Conservation (phyloP, 2,888 invertebrate genomes). For the Phaonia tiefii region DNA sequence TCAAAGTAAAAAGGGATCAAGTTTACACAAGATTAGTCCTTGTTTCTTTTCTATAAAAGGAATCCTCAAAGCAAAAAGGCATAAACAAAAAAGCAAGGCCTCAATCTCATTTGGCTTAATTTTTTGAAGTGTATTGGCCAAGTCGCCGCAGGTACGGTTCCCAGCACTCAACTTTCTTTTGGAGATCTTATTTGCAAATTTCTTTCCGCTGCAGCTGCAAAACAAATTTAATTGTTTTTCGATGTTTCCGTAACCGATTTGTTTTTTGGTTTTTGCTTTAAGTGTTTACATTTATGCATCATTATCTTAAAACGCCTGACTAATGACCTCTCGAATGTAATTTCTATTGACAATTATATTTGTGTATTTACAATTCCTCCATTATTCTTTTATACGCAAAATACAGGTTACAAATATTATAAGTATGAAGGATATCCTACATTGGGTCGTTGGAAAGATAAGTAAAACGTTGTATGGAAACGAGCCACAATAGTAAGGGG, state of each 20-base stretch:
- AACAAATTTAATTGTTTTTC: not conserved
- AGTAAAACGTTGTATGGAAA: too few species aligned
- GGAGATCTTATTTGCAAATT: not conserved
- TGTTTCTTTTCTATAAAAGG: not conserved
- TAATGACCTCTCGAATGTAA: constrained; percentile 42
- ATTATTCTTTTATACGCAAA: not conserved
- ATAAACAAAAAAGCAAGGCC: not conserved
- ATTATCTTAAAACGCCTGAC: constrained; percentile 55
- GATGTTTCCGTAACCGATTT: too few species aligned
- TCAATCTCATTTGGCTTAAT: not conserved
- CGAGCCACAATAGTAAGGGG: too few species aligned
- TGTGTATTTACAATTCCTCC: constrained; percentile 3
- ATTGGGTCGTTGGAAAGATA: too few species aligned
- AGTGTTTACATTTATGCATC: constrained; percentile 48
- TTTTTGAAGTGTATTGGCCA: not conserved
- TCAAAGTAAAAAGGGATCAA: too few species aligned
- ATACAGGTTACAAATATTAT: not conserved
- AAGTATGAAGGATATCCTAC: not conserved
- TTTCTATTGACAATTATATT: constrained; percentile 55
- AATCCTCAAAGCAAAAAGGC: not conserved
- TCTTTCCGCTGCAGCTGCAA: constrained; percentile 9
- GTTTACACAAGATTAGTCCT: not conserved
- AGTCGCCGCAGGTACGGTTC: not conserved
- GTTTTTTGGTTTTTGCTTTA: constrained; percentile 5
- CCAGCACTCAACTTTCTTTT: not conserved